Conservation (phyloP, 2,888 invertebrate genomes). For the Dolichomitus sp. region DNA sequence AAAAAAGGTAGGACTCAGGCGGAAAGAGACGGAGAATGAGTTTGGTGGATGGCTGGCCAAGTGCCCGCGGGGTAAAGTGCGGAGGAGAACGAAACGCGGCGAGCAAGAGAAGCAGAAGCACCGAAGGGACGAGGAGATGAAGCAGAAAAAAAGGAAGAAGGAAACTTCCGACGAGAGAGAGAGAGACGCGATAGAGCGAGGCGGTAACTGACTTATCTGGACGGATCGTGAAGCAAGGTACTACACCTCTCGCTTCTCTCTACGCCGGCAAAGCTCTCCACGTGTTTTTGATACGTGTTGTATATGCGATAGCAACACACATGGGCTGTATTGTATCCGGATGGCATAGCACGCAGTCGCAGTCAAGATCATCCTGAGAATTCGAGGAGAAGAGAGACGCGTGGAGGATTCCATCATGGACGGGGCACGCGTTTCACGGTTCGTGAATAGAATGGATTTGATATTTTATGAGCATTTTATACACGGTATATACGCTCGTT, state of each 20-base stretch:
- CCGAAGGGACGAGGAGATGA: constrained; percentile 62
- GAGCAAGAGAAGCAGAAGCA: constrained; percentile 53
- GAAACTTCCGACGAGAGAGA: constrained; percentile 69
- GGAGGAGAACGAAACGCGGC: constrained; percentile 34
- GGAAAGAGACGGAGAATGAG: constrained; percentile 55
- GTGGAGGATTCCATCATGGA: constrained; percentile 55
- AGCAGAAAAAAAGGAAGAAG: constrained; percentile 51
- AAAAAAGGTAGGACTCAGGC: constrained; percentile 45
- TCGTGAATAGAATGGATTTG: constrained; percentile 51
- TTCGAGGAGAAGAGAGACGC: constrained; percentile 37
- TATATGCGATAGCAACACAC: constrained; percentile 53
- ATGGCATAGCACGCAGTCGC: constrained; percentile 44
- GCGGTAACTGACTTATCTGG: constrained; percentile 84
- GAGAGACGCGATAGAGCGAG: constrained; percentile 84
- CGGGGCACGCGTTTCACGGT: constrained; percentile 59
- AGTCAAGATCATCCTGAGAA: constrained; percentile 60
- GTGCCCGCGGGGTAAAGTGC: constrained; percentile 58
- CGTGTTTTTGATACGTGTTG: constrained; percentile 66
- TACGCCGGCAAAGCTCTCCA: constrained; percentile 66
- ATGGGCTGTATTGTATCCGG: constrained; percentile 37
- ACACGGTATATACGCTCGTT: not conserved
- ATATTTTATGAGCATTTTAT: constrained; percentile 29
- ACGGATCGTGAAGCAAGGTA: constrained; percentile 73
- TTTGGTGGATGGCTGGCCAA: constrained; percentile 58
- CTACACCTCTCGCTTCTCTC: constrained; percentile 67